A percentile compares a stretch with the other conserved stretches of the same genome.
These are phyloP conservation scores for Bufo bufo DNA, from an alignment of 2,113 vertebrate species.

Conservation along the genomic window DNA sequence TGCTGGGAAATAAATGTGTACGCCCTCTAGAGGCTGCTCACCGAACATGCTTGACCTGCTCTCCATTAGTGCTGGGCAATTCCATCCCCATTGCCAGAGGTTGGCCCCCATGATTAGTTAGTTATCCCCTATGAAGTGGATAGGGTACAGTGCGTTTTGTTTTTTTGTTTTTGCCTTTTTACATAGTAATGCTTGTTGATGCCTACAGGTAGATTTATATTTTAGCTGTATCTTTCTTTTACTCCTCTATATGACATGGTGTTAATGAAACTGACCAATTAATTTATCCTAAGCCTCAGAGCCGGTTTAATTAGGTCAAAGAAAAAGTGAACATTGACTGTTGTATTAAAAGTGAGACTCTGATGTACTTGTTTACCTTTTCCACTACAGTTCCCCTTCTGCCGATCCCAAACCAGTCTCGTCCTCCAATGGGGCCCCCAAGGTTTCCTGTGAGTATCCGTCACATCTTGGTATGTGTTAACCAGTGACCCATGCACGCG, in stretches of 20 bases:
- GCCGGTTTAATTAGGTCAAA: background rate
- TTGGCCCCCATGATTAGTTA: no score
- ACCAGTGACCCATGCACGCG: conserved; percentile 6
- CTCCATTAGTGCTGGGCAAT: no score
- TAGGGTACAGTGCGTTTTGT: no score
- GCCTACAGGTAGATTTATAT: background rate
- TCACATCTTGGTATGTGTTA: conserved; percentile 63
- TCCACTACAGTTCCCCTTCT: conserved; percentile 89
- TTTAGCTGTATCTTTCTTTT: background rate
- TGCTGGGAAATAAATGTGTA: no score
- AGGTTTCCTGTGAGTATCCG: conserved; percentile 94
- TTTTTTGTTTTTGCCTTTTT: no score
- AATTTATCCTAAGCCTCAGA: background rate
- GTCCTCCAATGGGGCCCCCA: conserved; percentile 92
- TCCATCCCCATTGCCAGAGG: no score
- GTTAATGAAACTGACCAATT: conserved; percentile 19
- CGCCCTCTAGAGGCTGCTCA: no score
- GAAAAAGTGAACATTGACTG: background rate
- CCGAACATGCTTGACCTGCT: no score
- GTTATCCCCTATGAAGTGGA: no score
- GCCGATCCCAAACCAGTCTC: conserved; percentile 91
- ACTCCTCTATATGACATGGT: background rate
- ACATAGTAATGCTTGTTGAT: no score
- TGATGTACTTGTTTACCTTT: background rate
- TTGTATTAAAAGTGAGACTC: background rate